Percentiles rank a stretch among this genome's conserved stretches.
phyloP scores from a whole-genome alignment of 2,888 invertebrate species.

The Volucella bombylans region DNA sequence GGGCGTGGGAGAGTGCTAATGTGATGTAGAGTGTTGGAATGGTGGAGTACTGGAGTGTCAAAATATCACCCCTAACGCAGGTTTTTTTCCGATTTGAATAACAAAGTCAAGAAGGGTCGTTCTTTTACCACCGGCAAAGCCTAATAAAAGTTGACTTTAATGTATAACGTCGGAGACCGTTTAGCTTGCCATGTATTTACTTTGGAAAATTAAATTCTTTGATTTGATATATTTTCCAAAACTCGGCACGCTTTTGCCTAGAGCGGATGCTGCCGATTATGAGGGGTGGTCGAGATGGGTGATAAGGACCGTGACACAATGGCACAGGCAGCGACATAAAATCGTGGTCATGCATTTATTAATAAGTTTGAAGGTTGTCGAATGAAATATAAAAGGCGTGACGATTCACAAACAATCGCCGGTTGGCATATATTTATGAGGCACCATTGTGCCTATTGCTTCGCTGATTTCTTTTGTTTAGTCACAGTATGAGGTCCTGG shows the following conservation, averaged over 20 bases:
- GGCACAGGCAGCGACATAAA: conserved; percentile 3
- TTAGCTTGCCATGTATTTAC: conserved; percentile 18
- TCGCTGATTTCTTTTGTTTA: conserved; percentile 1
- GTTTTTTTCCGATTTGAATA: conserved; percentile 11
- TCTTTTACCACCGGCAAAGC: background rate
- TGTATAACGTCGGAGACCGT: background rate
- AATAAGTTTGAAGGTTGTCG: conserved; percentile 39
- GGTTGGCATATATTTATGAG: background rate
- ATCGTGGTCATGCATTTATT: conserved; percentile 56
- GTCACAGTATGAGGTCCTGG: background rate
- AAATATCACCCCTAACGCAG: conserved; percentile 15
- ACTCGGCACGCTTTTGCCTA: background rate
- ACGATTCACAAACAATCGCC: conserved; percentile 1
- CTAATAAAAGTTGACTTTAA: background rate
- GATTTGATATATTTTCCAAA: background rate
- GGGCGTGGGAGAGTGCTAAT: no score
- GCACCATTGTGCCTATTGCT: background rate
- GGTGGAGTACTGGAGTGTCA: background rate
- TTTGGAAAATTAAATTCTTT: conserved; percentile 32
- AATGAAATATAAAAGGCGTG: conserved; percentile 20
- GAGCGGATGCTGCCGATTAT: background rate
- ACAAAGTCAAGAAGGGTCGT: background rate
- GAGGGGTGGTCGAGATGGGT: background rate
- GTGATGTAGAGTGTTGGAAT: no score
- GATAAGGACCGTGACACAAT: background rate